Evolutionary conservation across 1,140 invertebrate genomes (phyloP).

Genomic region (Apis florea): DNA sequence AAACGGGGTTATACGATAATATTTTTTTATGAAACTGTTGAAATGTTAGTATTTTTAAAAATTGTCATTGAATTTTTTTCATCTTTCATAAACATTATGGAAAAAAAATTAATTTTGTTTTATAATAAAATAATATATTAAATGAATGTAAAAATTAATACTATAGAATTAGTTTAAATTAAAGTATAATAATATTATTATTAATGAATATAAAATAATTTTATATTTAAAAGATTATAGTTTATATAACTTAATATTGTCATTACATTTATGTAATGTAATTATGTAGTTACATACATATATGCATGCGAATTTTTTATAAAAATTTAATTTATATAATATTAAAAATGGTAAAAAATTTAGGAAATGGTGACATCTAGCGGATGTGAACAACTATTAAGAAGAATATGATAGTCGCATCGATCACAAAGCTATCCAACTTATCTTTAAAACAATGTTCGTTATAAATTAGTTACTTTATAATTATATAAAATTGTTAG

Average conservation of each 20-base stretch:
- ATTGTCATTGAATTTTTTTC: neutral
- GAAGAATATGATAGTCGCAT: too few relatives aligned
- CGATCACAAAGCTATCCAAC: neutral
- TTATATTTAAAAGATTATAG: neutral
- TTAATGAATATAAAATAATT: neutral
- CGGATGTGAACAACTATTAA: neutral
- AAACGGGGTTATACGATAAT: constrained; percentile 15
- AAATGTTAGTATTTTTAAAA: neutral
- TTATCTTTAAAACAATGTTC: neutral
- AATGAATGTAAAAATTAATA: neutral
- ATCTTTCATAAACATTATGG: too few relatives aligned
- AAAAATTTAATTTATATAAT: neutral
- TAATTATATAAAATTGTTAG: neutral
- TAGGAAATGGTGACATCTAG: neutral
- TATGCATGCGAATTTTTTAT: neutral
- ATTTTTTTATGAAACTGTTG: neutral
- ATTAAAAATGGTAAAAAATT: neutral
- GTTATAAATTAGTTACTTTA: neutral
- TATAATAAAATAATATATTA: neutral
- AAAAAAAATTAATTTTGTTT: too few relatives aligned
- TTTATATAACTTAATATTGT: neutral
- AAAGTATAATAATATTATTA: neutral
- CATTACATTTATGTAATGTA: neutral
- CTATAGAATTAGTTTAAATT: too few relatives aligned
- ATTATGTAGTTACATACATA: constrained; percentile 1